Percentiles rank a stretch among this genome's conserved stretches.
phyloP scores from a whole-genome alignment of 2,113 vertebrate genomes.

The Mesembrinibis cayennensis region DNA sequence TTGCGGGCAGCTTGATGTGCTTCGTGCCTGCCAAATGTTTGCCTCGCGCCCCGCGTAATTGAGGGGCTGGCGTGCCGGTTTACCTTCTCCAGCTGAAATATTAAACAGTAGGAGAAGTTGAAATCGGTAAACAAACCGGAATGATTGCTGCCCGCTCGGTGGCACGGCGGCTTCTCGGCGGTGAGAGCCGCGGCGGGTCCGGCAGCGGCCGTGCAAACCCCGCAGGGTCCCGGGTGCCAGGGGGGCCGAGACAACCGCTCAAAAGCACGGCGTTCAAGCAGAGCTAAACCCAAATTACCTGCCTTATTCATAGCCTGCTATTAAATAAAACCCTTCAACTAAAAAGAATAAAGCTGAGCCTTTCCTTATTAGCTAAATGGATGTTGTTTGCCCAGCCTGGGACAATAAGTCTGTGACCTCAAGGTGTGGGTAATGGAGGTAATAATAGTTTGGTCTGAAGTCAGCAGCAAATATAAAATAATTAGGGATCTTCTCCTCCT shows the following conservation, averaged over 20 bases:
- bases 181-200: rapidly evolving
- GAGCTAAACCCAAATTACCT: neutral
- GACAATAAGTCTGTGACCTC: neutral
- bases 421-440: neutral
- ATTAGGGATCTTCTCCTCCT: neutral
- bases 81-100: constrained; percentile 59
- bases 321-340: neutral
- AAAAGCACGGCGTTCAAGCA: neutral
- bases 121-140: constrained; percentile 11
- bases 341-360: neutral
- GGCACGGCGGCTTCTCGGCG: neutral
- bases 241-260: rapidly evolving
- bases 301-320: neutral
- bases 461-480: neutral
- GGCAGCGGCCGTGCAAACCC: neutral
- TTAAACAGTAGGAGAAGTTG: constrained; percentile 47
- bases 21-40: constrained; percentile 42
- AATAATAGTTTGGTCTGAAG: neutral
- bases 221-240: rapidly evolving
- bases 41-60: constrained; percentile 48
- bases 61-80: constrained; percentile 38
- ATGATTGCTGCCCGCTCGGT: neutral
- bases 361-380: neutral
- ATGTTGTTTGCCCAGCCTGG: neutral
- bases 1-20: constrained; percentile 35